Percentiles rank a stretch among this genome's conserved stretches.
These are phyloP conservation scores for Polia nebulosa DNA, from an alignment of 2,888 invertebrate genomes.

Conservation along the genomic window DNA sequence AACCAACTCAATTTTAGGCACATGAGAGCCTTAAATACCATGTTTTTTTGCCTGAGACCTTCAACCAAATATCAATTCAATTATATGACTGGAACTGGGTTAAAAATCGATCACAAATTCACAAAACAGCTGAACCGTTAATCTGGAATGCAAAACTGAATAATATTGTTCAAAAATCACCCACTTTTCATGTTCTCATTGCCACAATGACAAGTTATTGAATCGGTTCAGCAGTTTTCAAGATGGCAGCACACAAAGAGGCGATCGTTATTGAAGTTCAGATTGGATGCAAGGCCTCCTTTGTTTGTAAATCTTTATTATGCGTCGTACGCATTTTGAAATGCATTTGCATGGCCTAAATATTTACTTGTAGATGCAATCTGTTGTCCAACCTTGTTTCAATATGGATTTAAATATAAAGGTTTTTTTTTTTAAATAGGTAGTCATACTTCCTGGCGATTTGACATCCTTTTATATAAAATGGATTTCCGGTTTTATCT, in stretches of 20 bases:
- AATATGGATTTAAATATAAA: constrained; percentile 24
- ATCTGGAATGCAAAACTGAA: background rate
- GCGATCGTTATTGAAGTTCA: constrained; percentile 48
- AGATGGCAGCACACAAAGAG: constrained; percentile 56
- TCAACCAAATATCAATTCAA: constrained; percentile 5
- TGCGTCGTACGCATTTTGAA: constrained; percentile 56
- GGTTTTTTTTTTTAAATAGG: constrained; percentile 2
- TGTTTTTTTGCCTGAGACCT: too few species aligned
- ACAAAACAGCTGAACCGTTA: background rate
- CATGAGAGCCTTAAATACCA: too few species aligned
- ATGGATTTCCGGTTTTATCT: background rate
- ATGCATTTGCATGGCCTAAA: constrained; percentile 63
- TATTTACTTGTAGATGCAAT: constrained; percentile 54
- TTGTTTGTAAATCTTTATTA: constrained; percentile 67
- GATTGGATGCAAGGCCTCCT: constrained; percentile 51
- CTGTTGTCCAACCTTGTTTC: constrained; percentile 10
- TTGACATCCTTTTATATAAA: background rate
- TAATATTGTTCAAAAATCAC: constrained; percentile 20
- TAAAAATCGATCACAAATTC: background rate
- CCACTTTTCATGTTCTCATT: constrained; percentile 27
- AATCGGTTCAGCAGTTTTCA: constrained; percentile 56
- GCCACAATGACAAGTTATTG: constrained; percentile 46
- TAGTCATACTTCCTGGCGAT: background rate
- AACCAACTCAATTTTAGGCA: background rate
- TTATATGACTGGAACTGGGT: background rate